These are phyloP conservation scores for Dicrostonyx torquatus DNA, from an alignment of 2,797 vertebrate species.

Conservation along the genomic window DNA sequence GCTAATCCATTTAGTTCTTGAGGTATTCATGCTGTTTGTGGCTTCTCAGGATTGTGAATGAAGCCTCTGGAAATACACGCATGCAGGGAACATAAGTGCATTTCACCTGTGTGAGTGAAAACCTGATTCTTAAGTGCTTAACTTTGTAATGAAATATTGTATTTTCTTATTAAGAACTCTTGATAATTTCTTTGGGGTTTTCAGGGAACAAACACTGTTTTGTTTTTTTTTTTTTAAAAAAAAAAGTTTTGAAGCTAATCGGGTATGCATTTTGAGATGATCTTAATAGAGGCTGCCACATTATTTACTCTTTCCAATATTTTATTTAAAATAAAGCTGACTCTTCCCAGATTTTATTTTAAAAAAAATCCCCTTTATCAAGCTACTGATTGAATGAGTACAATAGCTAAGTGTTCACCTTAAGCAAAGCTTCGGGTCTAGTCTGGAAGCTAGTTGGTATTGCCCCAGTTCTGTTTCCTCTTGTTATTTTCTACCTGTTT, in stretches of 20 bases:
- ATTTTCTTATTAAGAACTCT: slow-evolving; percentile 45
- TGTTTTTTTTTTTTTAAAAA: not conserved
- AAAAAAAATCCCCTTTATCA: not conserved
- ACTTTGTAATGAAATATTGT: not conserved
- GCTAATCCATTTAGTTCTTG: not conserved
- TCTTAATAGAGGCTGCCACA: not conserved
- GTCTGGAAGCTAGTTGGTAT: not conserved
- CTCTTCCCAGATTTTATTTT: not conserved
- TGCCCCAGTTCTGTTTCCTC: not conserved
- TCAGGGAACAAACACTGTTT: slow-evolving; percentile 1
- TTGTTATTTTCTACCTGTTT: not conserved
- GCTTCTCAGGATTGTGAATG: not conserved
- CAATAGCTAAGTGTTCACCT: not conserved
- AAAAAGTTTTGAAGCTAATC: not conserved
- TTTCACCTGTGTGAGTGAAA: not conserved
- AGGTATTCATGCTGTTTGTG: not conserved
- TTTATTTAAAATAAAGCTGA: too few species aligned
- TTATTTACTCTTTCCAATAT: too few species aligned
- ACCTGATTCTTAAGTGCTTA: not conserved
- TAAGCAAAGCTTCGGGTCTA: not conserved
- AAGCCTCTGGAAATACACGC: not conserved
- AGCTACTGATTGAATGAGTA: not conserved
- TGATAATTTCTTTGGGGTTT: slow-evolving; percentile 24
- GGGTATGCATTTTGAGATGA: not conserved
- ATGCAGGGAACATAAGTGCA: not conserved